Evolutionary conservation across 2,888 invertebrate species (phyloP).

Genomic region (Drosophila algonquin): DNA sequence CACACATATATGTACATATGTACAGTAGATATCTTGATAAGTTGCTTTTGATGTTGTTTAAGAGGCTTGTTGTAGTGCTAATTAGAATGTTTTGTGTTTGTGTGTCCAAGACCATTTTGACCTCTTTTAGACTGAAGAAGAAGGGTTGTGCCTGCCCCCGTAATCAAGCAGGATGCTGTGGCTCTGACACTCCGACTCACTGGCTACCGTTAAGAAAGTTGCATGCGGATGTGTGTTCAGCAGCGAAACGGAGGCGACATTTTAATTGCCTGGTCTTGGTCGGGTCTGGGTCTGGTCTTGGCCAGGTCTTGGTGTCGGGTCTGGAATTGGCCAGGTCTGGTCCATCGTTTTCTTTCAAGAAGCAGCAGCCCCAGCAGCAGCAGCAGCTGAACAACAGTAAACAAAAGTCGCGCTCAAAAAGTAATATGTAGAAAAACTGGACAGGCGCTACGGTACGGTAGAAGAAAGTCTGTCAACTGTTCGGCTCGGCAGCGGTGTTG

Average conservation of each 20-base stretch:
- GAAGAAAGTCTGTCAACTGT: constrained; percentile 67
- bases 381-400: constrained; percentile 46
- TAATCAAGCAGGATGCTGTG: constrained; percentile 55
- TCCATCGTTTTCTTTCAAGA: constrained; percentile 37
- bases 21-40: constrained; percentile 1
- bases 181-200: constrained; percentile 9
- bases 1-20: neutral
- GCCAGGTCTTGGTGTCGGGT: constrained; percentile 34
- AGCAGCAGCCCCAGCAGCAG: constrained; percentile 7
- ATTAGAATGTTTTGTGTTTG: constrained; percentile 48
- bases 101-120: constrained; percentile 17
- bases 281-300: constrained; percentile 35
- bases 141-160: constrained; percentile 39
- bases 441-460: constrained; percentile 56
- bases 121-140: constrained; percentile 25
- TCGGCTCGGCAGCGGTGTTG: constrained; percentile 58
- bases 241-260: constrained; percentile 36
- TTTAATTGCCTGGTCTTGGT: constrained; percentile 63
- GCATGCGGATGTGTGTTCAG: constrained; percentile 65
- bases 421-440: constrained; percentile 72
- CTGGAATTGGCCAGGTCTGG: constrained; percentile 23
- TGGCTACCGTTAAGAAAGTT: constrained; percentile 64
- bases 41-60: neutral
- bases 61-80: constrained; percentile 26
- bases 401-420: constrained; percentile 60